phyloP scores from a whole-genome alignment of 2,797 vertebrate species.

The Aplochiton taeniatus region DNA sequence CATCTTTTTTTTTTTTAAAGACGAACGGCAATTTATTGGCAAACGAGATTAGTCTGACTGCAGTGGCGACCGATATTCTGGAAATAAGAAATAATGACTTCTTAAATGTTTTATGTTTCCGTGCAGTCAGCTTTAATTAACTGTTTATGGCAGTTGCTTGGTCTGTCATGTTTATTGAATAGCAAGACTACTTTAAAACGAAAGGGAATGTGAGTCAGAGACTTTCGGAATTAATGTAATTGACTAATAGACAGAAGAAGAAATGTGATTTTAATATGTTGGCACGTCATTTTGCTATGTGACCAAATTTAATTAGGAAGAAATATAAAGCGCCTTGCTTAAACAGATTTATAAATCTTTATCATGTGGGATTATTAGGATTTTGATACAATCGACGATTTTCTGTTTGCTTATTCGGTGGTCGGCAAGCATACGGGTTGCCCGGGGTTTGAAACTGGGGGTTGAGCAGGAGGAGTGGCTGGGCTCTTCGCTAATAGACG shows the following conservation, averaged over 20 bases:
- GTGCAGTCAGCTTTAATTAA: slow-evolving; percentile 21
- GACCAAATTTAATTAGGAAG: too few relatives aligned
- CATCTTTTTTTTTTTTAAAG: slow-evolving; percentile 26
- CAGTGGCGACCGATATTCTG: slow-evolving; percentile 33
- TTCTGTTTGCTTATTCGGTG: not conserved
- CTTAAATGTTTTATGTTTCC: slow-evolving; percentile 33
- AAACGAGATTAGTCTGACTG: slow-evolving; percentile 51
- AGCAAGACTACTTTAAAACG: not conserved
- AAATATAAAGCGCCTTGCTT: too few relatives aligned
- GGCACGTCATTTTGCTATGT: too few relatives aligned
- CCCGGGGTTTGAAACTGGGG: slow-evolving; percentile 62
- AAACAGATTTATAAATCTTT: not conserved
- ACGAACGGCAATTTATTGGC: slow-evolving; percentile 50
- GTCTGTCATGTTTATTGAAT: not conserved
- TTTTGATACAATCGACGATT: not conserved
- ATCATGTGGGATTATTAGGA: not conserved
- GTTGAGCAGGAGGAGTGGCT: slow-evolving; percentile 42
- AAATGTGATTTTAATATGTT: too few relatives aligned
- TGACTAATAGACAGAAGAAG: too few relatives aligned
- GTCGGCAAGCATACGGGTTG: slow-evolving; percentile 7
- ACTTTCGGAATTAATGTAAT: too few relatives aligned
- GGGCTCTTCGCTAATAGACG: slow-evolving; percentile 71
- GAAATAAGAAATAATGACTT: slow-evolving; percentile 40
- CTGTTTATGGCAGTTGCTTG: slow-evolving; percentile 36
- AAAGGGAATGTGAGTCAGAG: too few relatives aligned